phyloP scores from a whole-genome alignment of 2,797 vertebrate species.

The Anableps anableps region DNA sequence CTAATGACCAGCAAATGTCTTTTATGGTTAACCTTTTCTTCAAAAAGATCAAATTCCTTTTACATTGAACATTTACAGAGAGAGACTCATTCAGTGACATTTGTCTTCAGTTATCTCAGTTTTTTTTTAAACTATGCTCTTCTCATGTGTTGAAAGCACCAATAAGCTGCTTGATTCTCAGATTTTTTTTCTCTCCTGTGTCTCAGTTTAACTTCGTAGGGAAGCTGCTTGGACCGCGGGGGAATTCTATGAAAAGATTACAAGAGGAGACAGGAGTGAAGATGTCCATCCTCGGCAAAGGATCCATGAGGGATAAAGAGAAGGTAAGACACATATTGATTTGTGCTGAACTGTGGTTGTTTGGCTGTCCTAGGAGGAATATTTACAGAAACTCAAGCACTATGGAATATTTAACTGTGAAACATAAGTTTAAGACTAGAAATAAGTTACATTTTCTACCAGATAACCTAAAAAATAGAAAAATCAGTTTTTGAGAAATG shows the following conservation, averaged over 20 bases:
- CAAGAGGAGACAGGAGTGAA: conserved; percentile 99
- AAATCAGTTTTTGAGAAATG: neutral
- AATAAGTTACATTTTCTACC: neutral
- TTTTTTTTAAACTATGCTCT: conserved; percentile 10
- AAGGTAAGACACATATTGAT: conserved; percentile 85
- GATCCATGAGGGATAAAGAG: conserved; percentile 98
- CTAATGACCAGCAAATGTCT: conserved; percentile 46
- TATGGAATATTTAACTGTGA: conserved; percentile 45
- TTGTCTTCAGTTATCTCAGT: conserved; percentile 34
- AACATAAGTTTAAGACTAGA: conserved; percentile 41
- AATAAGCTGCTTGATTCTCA: conserved; percentile 33
- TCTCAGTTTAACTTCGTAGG: conserved; percentile 99
- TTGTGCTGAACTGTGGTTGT: conserved; percentile 45
- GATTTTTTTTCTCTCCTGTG: conserved; percentile 49
- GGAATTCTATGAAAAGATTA: conserved; percentile 98
- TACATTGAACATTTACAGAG: conserved; percentile 13
- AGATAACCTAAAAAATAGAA: neutral
- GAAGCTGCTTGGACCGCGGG: conserved; percentile 97
- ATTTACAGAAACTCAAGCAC: conserved; percentile 27
- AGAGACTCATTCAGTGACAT: conserved; percentile 37
- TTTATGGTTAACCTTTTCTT: conserved; percentile 50
- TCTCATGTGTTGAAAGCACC: conserved; percentile 23
- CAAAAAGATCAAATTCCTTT: conserved; percentile 46
- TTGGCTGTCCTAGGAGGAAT: conserved; percentile 30
- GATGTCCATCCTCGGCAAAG: conserved; percentile 99